Percentiles rank a stretch among this genome's conserved stretches.
Conservation (phyloP, 2,888 invertebrate species). For the Cecidostiba fungosa region DNA sequence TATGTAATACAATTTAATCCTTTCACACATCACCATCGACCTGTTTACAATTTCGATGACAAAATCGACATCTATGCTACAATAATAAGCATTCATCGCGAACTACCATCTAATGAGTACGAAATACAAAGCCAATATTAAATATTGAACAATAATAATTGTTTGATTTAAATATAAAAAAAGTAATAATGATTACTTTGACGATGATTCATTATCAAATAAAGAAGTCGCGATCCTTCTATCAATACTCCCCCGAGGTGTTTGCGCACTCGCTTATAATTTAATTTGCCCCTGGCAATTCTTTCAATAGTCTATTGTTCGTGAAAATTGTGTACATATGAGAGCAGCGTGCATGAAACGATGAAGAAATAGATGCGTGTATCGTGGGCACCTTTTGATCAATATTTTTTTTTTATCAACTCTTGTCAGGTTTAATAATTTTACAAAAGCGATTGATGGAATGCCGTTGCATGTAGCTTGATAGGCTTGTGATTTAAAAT, state of each 20-base stretch:
- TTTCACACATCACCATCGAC: constrained; percentile 44
- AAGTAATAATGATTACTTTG: constrained; percentile 54
- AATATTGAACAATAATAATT: constrained; percentile 47
- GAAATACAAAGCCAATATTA: constrained; percentile 58
- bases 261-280: constrained; percentile 43
- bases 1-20: constrained; percentile 53
- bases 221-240: constrained; percentile 40
- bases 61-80: constrained; percentile 52
- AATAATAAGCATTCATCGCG: constrained; percentile 49
- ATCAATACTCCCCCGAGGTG: constrained; percentile 26
- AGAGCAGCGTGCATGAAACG: neutral
- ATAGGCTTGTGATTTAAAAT: constrained; percentile 23
- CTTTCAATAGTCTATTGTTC: constrained; percentile 11
- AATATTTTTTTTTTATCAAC: constrained; percentile 12
- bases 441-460: constrained; percentile 37
- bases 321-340: constrained; percentile 4
- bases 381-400: constrained; percentile 11
- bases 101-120: constrained; percentile 56
- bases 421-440: constrained; percentile 37
- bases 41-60: constrained; percentile 37
- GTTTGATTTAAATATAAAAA: constrained; percentile 55
- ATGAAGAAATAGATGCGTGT: neutral
- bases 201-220: constrained; percentile 44
- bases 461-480: neutral
- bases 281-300: constrained; percentile 18